Evolutionary conservation across 2,113 vertebrate genomes (phyloP), one percentile per base, ranked within the genome.

Genomic region (Lota lota): DNA sequence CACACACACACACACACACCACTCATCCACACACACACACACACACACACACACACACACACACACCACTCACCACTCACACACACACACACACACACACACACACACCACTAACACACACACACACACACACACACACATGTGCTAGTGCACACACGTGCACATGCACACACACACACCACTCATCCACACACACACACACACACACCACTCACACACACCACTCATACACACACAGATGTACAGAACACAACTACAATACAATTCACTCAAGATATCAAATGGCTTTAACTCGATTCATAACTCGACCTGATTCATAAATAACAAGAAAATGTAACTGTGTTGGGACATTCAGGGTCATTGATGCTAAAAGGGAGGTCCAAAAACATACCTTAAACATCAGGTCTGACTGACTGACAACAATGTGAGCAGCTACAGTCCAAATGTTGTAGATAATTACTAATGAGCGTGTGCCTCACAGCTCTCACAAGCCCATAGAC

Each of bases 11-110:
- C n/a, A n/a, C n/a, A n/a, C n/a, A n/a, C n/a, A n/a, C 19, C 59
- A 58, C 51, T 47, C 24, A n/a, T 20, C 20, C 60, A 22, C 17
- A 68, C 51, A 58, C 66, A 68, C n/a, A 86, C 76, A 75, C 80
- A 63, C 40, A 71, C 66, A 21, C n/a, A 8, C 36, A 36, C 40
- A 22, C 40, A 62, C 60, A 21, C 53, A 53, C 61, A 21, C 36
- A 66, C 56, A 6, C 19, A 74, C 12, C 63, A 24, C 8, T 47
- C 47, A n/a, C n/a, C n/a, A n/a, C n/a, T n/a, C 51, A 53, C 68
- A 59, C 40, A 64, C 61, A n/a, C n/a, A n/a, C n/a, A n/a, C n/a
- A n/a, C n/a, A 6, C 56, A 54, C 40, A 22, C 40, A 62, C 47
- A 21, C 53, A 53, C 61, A 21, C 36, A 66, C n/a, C n/a, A n/a